A percentile compares a stretch with the other conserved stretches of the same genome.
phyloP scores from a whole-genome alignment of 2,113 vertebrate species.

The Gobius niger region DNA sequence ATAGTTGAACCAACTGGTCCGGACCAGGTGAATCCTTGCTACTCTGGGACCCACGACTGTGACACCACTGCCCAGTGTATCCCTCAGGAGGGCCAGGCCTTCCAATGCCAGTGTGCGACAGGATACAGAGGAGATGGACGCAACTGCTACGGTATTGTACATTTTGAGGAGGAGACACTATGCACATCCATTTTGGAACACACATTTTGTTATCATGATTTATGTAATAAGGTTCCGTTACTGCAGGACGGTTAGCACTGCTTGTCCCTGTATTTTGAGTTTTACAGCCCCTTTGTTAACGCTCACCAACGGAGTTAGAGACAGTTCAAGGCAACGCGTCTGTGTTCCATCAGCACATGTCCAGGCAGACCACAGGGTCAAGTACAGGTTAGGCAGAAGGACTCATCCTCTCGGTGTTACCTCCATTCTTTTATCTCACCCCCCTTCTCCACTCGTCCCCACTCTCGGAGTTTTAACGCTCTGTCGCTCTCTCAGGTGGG shows the following conservation, averaged over 20 bases:
- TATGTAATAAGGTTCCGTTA: too few species aligned
- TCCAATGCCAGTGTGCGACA: slow-evolving; percentile 83
- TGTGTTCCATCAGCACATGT: slow-evolving; percentile 51
- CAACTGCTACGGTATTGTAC: slow-evolving; percentile 81
- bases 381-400: slow-evolving; percentile 25
- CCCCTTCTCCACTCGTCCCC: background rate
- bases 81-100: slow-evolving; percentile 71
- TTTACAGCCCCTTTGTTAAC: slow-evolving; percentile 13
- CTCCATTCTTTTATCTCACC: background rate
- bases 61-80: slow-evolving; percentile 83
- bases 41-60: slow-evolving; percentile 82
- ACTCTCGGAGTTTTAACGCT: background rate
- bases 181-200: too few species aligned
- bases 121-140: slow-evolving; percentile 84
- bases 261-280: slow-evolving; percentile 1
- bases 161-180: background rate
- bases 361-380: slow-evolving; percentile 27
- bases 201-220: too few species aligned
- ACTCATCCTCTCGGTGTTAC: slow-evolving; percentile 20
- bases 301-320: slow-evolving; percentile 11
- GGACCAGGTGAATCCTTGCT: slow-evolving; percentile 82
- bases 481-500: slow-evolving; percentile 15
- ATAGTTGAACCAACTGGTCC: slow-evolving; percentile 47
- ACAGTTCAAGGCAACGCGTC: slow-evolving; percentile 41
- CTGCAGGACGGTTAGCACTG: background rate